Conservation (phyloP, 2,113 vertebrate species). For the Psammodynastes pulverulentus region DNA sequence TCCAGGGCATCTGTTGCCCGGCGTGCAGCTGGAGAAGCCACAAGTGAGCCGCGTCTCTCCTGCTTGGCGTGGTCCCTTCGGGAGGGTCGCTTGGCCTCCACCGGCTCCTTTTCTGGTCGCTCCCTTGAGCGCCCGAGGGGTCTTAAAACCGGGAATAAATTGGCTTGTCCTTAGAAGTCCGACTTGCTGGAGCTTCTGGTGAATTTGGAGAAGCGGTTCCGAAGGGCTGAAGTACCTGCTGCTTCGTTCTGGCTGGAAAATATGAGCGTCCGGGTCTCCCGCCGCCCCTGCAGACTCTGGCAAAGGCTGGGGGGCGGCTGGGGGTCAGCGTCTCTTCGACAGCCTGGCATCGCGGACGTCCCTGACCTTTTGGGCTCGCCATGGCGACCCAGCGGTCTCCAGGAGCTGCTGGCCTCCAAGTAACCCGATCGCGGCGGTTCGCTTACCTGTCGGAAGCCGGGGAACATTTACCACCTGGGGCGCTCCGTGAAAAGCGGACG, state of each 20-base stretch:
- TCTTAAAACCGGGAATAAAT: background rate
- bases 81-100: background rate
- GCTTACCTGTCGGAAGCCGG: background rate
- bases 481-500: background rate
- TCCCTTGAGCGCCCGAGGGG: background rate
- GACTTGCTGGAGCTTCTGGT: background rate
- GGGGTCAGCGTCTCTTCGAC: background rate
- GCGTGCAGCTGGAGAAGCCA: background rate
- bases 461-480: background rate
- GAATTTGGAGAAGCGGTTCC: background rate
- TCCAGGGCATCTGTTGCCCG: background rate
- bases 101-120: background rate
- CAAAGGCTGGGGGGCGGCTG: background rate
- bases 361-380: background rate
- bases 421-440: background rate
- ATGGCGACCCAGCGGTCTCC: background rate
- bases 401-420: background rate
- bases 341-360: background rate
- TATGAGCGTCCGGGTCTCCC: background rate
- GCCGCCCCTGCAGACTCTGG: background rate
- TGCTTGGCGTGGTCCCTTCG: background rate
- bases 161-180: background rate
- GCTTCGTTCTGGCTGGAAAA: background rate
- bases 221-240: no score
- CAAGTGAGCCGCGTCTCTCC: background rate